Evolutionary conservation across 2,113 vertebrate genomes (phyloP).

Genomic region (Copsychus sechellarum): DNA sequence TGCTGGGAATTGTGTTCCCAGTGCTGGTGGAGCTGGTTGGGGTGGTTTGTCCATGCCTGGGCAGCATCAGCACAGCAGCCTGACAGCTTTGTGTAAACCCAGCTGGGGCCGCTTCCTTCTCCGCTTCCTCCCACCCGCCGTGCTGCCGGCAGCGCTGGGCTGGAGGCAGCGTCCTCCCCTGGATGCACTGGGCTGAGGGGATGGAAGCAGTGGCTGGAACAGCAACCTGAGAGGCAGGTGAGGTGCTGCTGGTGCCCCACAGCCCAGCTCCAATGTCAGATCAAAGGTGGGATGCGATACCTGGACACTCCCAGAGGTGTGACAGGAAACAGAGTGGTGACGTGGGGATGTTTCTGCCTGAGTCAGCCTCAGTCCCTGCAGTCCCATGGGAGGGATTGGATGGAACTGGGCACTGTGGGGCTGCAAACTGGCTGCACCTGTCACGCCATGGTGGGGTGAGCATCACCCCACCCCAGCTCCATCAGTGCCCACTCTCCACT

Average conservation of each 20-base stretch:
- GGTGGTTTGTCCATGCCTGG: constrained; percentile 33
- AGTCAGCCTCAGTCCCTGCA: neutral
- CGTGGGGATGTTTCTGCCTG: neutral
- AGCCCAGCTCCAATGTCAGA: neutral
- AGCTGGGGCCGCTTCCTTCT: constrained; percentile 18
- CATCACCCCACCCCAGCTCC: neutral
- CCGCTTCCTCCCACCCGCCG: neutral
- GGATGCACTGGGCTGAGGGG: neutral
- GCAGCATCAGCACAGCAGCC: constrained; percentile 22
- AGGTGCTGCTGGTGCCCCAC: fast-evolving
- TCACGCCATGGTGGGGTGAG: neutral
- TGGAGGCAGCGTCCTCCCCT: neutral
- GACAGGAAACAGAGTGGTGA: neutral
- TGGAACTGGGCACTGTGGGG: neutral
- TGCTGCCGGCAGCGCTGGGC: neutral
- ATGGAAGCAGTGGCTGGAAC: neutral
- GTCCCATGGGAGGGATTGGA: neutral
- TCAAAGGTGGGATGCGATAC: neutral
- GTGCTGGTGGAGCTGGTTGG: neutral
- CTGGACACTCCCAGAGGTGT: neutral
- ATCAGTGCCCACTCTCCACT: neutral
- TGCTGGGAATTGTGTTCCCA: neutral
- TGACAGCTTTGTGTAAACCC: constrained; percentile 48
- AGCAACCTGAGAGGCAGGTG: neutral
- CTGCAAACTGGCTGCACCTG: fast-evolving